phyloP scores from a whole-genome alignment of 2,113 vertebrate genomes.

The human (Homo sapiens) region DNA sequence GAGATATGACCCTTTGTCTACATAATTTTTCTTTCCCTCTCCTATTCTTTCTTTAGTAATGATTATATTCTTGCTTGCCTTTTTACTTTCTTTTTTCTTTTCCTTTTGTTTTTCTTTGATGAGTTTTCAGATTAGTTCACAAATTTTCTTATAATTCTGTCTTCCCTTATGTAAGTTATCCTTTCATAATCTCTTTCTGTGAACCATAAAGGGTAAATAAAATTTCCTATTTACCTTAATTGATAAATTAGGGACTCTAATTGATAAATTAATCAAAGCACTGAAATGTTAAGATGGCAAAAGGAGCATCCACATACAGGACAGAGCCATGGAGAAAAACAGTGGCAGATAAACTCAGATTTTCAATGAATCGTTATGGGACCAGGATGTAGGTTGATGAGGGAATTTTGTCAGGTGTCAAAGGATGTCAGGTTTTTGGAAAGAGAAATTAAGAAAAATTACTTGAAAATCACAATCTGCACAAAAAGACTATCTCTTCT shows the following conservation, averaged over 20 bases:
- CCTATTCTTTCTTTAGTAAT: not conserved
- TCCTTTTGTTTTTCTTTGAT: not conserved
- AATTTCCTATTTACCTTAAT: not conserved
- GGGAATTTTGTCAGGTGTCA: not conserved
- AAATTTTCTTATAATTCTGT: not conserved
- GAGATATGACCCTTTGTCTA: not conserved
- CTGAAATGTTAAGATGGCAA: not conserved
- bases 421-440: not conserved
- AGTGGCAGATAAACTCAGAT: not conserved
- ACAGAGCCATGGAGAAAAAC: not conserved
- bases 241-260: too few species aligned
- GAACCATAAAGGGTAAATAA: not conserved
- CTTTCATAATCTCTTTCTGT: not conserved
- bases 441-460: conserved; percentile 14
- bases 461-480: not conserved
- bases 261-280: not conserved
- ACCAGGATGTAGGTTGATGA: not conserved
- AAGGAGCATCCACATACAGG: not conserved
- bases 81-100: not conserved
- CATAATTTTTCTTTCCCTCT: not conserved
- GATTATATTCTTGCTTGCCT: not conserved
- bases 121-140: not conserved
- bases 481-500: not conserved
- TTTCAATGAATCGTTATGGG: not conserved
- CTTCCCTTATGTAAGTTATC: not conserved